A percentile compares a stretch with the other conserved stretches of the same genome.
These are phyloP conservation scores for Mongoloraphidia duomilia DNA, from an alignment of 2,888 invertebrate genomes.

Conservation along the genomic window DNA sequence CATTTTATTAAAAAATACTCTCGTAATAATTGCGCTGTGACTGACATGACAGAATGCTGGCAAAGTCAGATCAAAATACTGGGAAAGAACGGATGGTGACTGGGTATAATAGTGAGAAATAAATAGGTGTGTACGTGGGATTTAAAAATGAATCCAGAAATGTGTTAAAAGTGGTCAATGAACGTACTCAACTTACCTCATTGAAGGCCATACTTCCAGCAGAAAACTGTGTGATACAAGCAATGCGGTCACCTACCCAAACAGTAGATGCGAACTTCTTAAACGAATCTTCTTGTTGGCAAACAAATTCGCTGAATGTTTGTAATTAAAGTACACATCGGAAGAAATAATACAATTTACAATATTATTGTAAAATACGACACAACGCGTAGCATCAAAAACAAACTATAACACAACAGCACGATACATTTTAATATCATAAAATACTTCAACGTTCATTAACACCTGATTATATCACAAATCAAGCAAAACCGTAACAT, in stretches of 20 bases:
- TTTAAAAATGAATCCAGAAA: too few species aligned
- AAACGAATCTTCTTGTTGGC: too few species aligned
- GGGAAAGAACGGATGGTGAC: too few species aligned
- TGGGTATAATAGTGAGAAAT: too few species aligned
- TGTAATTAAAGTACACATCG: too few species aligned
- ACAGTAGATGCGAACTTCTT: slow-evolving; percentile 5
- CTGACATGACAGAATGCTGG: too few species aligned
- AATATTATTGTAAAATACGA: neutral
- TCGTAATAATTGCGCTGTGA: too few species aligned
- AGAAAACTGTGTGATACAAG: slow-evolving; percentile 36
- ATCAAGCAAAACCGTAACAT: slow-evolving; percentile 47
- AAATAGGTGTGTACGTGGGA: too few species aligned
- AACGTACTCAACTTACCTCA: slow-evolving; percentile 43
- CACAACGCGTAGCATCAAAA: slow-evolving; percentile 34
- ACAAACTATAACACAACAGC: slow-evolving; percentile 37
- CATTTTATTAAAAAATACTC: too few species aligned
- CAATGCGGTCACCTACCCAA: slow-evolving; percentile 22
- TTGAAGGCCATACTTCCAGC: slow-evolving; percentile 60
- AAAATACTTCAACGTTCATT: slow-evolving; percentile 8
- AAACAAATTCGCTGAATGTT: too few species aligned
- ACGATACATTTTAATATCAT: slow-evolving; percentile 24
- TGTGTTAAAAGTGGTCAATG: neutral
- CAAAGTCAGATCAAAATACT: too few species aligned
- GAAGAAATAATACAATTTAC: neutral
- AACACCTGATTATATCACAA: slow-evolving; percentile 46